These are phyloP conservation scores for Metopia argyrocephala DNA, from an alignment of 2,888 invertebrate genomes.

Conservation along the genomic window DNA sequence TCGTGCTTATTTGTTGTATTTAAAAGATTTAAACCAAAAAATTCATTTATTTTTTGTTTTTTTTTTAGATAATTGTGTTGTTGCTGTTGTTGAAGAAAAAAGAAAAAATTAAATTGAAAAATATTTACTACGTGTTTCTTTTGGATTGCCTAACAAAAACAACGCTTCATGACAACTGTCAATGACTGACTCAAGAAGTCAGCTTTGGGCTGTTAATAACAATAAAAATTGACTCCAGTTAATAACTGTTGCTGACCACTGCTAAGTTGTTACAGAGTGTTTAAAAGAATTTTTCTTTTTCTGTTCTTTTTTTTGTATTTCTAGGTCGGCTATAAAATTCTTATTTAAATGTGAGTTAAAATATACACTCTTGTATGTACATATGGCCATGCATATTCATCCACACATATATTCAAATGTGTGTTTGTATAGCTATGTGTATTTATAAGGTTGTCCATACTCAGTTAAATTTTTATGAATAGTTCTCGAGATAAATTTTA, in stretches of 20 bases:
- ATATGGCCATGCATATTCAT: neutral
- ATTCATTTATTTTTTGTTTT: neutral
- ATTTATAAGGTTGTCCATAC: neutral
- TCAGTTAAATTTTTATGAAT: neutral
- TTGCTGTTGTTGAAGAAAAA: neutral
- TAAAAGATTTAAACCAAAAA: neutral
- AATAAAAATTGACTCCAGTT: neutral
- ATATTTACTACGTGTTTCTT: neutral
- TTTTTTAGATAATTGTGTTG: neutral
- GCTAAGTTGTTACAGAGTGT: conserved; percentile 10
- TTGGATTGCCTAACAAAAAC: neutral
- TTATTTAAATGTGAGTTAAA: neutral
- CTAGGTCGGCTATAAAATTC: conserved; percentile 8
- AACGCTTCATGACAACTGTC: neutral
- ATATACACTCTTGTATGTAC: neutral
- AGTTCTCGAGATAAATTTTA: neutral
- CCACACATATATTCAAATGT: no score
- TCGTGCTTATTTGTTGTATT: neutral
- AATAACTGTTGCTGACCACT: conserved; percentile 26
- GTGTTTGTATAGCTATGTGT: no score
- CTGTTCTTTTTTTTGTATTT: neutral
- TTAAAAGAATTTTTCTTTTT: neutral
- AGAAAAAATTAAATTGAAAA: neutral
- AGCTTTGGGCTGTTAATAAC: neutral
- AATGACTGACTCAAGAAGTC: neutral